A percentile compares a stretch with the other conserved stretches of the same genome.
phyloP scores from a whole-genome alignment of 2,888 invertebrate genomes.

The Orthosia gothica region DNA sequence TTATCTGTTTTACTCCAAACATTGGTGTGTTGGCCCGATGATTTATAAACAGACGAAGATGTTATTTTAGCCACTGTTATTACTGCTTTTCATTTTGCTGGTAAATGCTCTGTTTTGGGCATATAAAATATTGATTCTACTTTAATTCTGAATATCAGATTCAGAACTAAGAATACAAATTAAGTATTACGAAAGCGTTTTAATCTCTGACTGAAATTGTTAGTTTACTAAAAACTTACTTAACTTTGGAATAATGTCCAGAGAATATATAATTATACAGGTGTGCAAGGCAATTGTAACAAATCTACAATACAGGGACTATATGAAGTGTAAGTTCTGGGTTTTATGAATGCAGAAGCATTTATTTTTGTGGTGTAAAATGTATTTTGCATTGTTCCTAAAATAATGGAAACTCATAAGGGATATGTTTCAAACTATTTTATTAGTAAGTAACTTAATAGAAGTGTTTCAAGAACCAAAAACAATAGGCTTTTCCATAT shows the following conservation, averaged over 20 bases:
- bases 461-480: slow-evolving; percentile 14
- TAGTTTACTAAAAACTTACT: background rate
- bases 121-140: background rate
- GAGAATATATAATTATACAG: background rate
- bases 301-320: background rate
- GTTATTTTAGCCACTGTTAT: background rate
- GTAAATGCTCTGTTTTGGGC: slow-evolving; percentile 7
- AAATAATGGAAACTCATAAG: slow-evolving; percentile 3
- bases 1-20: background rate
- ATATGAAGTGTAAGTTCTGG: background rate
- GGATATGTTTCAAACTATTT: slow-evolving; percentile 20
- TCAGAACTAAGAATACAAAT: background rate
- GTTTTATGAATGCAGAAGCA: background rate
- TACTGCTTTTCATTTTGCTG: slow-evolving; percentile 25
- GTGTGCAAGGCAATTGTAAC: slow-evolving; percentile 1
- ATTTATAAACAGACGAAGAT: background rate
- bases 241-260: background rate
- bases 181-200: background rate
- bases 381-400: slow-evolving; percentile 20
- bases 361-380: slow-evolving; percentile 19
- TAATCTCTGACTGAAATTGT: background rate
- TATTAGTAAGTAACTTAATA: slow-evolving; percentile 23
- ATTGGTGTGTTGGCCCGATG: background rate
- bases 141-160: background rate
- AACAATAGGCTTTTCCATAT: slow-evolving; percentile 3